These are phyloP conservation scores for Anthopleura sola DNA, from an alignment of 64 coral and sea anemone genomes.

Conservation along the genomic window DNA sequence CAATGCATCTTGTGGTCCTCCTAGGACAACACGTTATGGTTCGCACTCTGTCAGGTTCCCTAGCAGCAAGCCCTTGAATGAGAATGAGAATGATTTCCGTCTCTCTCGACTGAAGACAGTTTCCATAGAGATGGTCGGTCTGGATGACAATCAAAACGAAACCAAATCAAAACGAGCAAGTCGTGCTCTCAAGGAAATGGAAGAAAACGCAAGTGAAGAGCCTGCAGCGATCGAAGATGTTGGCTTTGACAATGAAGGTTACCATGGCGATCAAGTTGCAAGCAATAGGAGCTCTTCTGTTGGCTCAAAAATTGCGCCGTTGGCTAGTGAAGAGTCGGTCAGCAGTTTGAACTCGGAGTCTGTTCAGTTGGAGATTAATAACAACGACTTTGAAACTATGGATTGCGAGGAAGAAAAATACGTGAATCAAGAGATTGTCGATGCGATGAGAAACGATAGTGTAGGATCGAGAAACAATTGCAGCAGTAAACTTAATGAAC, in stretches of 20 bases:
- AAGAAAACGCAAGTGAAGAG: neutral
- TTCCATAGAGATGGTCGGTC: neutral
- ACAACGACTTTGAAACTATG: neutral
- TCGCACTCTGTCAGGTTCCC: neutral
- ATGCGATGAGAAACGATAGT: neutral
- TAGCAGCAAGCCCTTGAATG: neutral
- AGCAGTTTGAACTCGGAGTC: neutral
- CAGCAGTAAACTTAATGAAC: neutral
- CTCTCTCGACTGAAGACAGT: neutral
- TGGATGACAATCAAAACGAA: neutral
- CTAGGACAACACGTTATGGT: neutral
- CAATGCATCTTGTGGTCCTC: neutral
- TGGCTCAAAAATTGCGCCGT: neutral
- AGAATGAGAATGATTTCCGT: neutral
- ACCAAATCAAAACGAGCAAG: neutral
- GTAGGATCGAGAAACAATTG: neutral
- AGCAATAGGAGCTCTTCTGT: neutral
- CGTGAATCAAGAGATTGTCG: neutral
- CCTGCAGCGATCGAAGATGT: neutral
- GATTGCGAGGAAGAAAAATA: neutral
- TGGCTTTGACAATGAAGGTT: neutral
- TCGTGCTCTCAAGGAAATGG: neutral
- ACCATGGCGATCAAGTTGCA: neutral
- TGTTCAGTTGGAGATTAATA: neutral
- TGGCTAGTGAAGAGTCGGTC: neutral